Evolutionary conservation across 2,888 invertebrate genomes (phyloP).

Genomic region (Spatulosminthurus flaviceps): DNA sequence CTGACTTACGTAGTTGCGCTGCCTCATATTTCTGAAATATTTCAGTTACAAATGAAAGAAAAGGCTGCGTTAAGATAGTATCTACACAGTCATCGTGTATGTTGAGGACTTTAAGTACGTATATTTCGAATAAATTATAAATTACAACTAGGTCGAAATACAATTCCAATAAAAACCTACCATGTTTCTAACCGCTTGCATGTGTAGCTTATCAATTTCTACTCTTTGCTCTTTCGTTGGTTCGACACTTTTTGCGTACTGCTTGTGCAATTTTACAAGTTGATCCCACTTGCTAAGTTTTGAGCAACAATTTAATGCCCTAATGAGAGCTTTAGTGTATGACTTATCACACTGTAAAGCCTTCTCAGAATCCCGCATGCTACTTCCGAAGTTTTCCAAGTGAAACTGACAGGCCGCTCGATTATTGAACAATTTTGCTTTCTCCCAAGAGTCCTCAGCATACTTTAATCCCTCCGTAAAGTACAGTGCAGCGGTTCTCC

Average conservation of each 20-base stretch:
- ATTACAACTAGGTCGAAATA: too few relatives aligned
- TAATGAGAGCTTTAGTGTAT: constrained; percentile 79
- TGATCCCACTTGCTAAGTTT: constrained; percentile 76
- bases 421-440: constrained; percentile 81
- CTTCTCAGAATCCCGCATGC: constrained; percentile 80
- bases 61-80: too few relatives aligned
- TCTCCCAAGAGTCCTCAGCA: constrained; percentile 42
- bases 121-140: too few relatives aligned
- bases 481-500: constrained; percentile 83
- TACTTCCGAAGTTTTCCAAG: constrained; percentile 83
- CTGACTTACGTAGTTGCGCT: constrained; percentile 70
- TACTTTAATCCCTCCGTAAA: constrained; percentile 88
- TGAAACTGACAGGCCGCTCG: constrained; percentile 89
- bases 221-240: constrained; percentile 71
- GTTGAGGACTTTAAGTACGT: too few relatives aligned
- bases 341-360: constrained; percentile 79
- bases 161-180: constrained; percentile 65
- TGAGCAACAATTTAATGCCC: constrained; percentile 80
- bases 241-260: constrained; percentile 68
- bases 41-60: constrained; percentile 65
- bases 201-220: constrained; percentile 70
- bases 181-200: constrained; percentile 69
- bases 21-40: constrained; percentile 68
- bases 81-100: too few relatives aligned
- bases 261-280: constrained; percentile 71